phyloP scores from a whole-genome alignment of 2,888 invertebrate genomes.

The Andrena praecox region DNA sequence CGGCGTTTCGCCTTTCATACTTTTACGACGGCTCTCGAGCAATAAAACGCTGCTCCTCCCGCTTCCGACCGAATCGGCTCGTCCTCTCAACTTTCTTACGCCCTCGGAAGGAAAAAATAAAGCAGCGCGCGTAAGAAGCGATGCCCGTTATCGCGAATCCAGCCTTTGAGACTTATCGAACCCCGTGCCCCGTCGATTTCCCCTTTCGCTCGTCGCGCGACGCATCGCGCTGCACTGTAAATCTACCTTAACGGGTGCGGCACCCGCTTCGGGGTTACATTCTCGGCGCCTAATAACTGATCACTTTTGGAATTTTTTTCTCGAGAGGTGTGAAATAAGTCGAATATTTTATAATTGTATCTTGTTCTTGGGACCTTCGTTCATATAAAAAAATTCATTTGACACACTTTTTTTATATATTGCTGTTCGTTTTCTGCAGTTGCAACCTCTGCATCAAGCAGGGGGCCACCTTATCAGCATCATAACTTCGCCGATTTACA shows the following conservation, averaged over 20 bases:
- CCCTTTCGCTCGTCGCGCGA: not conserved
- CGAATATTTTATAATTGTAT: too few relatives aligned
- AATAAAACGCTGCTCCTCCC: slow-evolving; percentile 17
- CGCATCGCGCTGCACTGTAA: slow-evolving; percentile 1
- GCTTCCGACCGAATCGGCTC: slow-evolving; percentile 27
- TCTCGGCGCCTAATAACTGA: too few relatives aligned
- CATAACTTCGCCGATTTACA: too few relatives aligned
- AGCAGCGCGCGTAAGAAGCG: slow-evolving; percentile 17
- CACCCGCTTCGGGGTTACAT: not conserved
- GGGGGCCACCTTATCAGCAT: too few relatives aligned
- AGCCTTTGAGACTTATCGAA: slow-evolving; percentile 19
- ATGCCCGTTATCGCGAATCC: slow-evolving; percentile 24
- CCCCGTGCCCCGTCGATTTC: slow-evolving; percentile 9
- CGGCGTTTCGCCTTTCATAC: slow-evolving; percentile 22
- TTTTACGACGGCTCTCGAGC: slow-evolving; percentile 28
- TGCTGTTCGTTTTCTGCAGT: too few relatives aligned
- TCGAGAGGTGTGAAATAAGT: too few relatives aligned
- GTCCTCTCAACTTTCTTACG: slow-evolving; percentile 28
- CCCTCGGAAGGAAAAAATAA: slow-evolving; percentile 12
- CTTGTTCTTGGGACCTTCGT: too few relatives aligned
- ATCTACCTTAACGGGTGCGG: too few relatives aligned
- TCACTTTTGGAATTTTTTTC: too few relatives aligned
- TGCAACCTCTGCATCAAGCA: too few relatives aligned
- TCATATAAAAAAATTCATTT: too few relatives aligned
- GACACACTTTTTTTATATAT: too few relatives aligned